A percentile compares a stretch with the other conserved stretches of the same genome.
phyloP scores from a whole-genome alignment of 2,113 vertebrate species.

The Paramisgurnus dabryanus region DNA sequence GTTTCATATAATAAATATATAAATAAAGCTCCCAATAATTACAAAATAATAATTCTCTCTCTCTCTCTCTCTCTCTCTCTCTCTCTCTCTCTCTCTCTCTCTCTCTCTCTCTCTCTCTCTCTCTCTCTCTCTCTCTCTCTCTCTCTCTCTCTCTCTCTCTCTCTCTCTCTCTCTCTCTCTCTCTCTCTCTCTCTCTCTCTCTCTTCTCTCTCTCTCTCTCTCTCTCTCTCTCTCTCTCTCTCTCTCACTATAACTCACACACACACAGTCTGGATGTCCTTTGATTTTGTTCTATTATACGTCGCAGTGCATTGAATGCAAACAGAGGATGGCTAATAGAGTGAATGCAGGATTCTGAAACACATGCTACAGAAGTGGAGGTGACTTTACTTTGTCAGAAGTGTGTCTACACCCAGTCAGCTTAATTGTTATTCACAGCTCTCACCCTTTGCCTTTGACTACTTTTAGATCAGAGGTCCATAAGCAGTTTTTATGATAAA shows the following conservation, averaged over 20 bases:
- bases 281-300: neutral
- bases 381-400: slow-evolving; percentile 33
- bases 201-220: too few species aligned
- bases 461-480: slow-evolving; percentile 15
- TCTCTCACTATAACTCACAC: too few species aligned
- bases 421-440: slow-evolving; percentile 10
- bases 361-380: slow-evolving; percentile 20
- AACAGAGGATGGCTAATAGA: slow-evolving; percentile 7
- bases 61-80: neutral
- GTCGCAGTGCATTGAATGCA: slow-evolving; percentile 22
- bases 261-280: neutral
- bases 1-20: slow-evolving; percentile 28
- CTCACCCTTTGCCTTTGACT: slow-evolving; percentile 26
- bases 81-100: neutral
- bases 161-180: slow-evolving; percentile 3
- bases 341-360: neutral
- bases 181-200: neutral
- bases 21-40: slow-evolving; percentile 49
- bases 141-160: neutral
- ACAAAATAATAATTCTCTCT: slow-evolving; percentile 23
- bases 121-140: too few species aligned
- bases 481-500: slow-evolving; percentile 25
- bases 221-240: too few species aligned
- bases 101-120: too few species aligned
- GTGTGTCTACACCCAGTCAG: slow-evolving; percentile 20